Evolutionary conservation across 1,140 invertebrate genomes (phyloP).

Genomic region (Rhagoletis pomonella): DNA sequence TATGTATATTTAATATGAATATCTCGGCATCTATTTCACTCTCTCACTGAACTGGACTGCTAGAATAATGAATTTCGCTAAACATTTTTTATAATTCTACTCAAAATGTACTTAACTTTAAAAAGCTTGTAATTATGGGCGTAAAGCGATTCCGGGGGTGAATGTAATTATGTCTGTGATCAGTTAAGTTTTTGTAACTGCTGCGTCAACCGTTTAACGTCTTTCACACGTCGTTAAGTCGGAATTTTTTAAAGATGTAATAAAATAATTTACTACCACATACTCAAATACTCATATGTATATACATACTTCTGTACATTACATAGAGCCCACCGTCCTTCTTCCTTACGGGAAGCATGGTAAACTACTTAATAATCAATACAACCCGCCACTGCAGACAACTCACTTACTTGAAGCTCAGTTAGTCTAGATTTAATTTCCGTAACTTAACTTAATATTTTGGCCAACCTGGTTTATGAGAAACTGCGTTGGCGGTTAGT

Average conservation of each 20-base stretch:
- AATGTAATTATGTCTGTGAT: conserved; percentile 26
- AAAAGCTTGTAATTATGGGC: neutral
- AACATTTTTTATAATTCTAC: no score
- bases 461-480: no score
- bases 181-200: conserved; percentile 27
- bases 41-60: no score
- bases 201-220: conserved; percentile 44
- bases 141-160: neutral
- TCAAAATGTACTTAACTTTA: no score
- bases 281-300: no score
- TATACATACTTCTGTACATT: neutral
- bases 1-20: no score
- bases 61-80: no score
- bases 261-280: conserved; percentile 51
- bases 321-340: neutral
- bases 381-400: conserved; percentile 7
- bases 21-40: no score
- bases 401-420: no score
- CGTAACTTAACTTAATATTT: no score
- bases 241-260: conserved; percentile 46
- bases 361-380: conserved; percentile 22
- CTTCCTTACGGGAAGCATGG: neutral
- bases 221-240: conserved; percentile 53
- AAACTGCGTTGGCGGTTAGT: no score
- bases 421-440: no score